Evolutionary conservation across 1,140 invertebrate genomes (phyloP).

Genomic region (Brachionus manjavacas): DNA sequence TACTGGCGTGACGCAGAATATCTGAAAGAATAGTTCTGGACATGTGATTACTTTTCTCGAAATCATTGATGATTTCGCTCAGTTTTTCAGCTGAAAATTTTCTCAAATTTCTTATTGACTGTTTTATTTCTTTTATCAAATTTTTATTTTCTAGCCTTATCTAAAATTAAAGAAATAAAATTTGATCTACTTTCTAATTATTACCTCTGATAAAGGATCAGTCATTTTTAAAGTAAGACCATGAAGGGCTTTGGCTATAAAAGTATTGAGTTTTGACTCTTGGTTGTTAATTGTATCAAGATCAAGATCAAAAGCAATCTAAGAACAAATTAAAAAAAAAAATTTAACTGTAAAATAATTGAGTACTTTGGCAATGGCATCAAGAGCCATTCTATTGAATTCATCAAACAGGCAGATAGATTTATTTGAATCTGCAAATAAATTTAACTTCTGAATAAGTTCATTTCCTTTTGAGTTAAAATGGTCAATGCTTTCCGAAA

Average conservation of each 20-base stretch:
- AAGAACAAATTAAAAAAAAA: neutral
- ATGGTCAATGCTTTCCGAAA: neutral
- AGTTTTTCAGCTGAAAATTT: constrained; percentile 7
- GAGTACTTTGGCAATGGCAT: neutral
- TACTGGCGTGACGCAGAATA: neutral
- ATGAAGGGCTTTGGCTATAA: neutral
- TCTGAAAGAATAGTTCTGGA: neutral
- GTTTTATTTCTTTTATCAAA: neutral
- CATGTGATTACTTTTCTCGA: neutral
- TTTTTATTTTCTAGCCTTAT: neutral
- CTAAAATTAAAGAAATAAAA: neutral
- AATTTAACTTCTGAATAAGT: neutral
- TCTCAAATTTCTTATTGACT: neutral
- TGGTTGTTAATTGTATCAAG: neutral
- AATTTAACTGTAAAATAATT: neutral
- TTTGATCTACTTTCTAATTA: too few relatives aligned
- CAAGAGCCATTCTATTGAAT: constrained; percentile 10
- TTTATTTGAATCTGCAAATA: neutral
- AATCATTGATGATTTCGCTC: neutral
- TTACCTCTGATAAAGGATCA: neutral
- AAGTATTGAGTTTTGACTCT: neutral
- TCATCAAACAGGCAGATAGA: neutral
- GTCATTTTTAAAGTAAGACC: neutral
- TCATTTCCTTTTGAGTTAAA: constrained; percentile 14
- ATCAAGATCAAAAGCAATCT: constrained; percentile 15